A percentile compares a stretch with the other conserved stretches of the same genome.
Evolutionary conservation across 1,140 invertebrate genomes (phyloP).

Genomic region (Pinna nobilis): DNA sequence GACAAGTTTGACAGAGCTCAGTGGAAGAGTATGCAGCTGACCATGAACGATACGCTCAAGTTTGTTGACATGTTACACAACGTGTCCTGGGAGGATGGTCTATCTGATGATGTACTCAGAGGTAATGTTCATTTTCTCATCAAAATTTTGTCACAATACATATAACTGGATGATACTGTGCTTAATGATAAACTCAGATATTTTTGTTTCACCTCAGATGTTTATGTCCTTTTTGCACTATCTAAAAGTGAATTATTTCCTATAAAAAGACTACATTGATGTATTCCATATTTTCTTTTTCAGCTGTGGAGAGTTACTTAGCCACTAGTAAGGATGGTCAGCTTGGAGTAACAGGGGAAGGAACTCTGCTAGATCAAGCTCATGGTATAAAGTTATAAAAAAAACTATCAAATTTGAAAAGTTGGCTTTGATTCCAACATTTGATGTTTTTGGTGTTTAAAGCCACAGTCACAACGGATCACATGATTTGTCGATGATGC

Average conservation of each 20-base stretch:
- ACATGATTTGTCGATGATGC: too few species aligned
- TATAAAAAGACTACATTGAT: too few species aligned
- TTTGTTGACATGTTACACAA: conserved; percentile 75
- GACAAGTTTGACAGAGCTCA: conserved; percentile 63
- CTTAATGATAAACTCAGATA: too few species aligned
- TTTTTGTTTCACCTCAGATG: too few species aligned
- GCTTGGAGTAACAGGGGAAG: conserved; percentile 73
- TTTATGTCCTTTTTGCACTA: too few species aligned
- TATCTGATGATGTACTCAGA: conserved; percentile 66
- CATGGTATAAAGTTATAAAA: conserved; percentile 48
- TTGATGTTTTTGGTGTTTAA: too few species aligned
- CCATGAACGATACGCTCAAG: conserved; percentile 71
- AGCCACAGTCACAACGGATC: too few species aligned
- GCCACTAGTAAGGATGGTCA: conserved; percentile 69
- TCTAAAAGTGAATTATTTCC: too few species aligned
- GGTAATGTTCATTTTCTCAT: conserved; percentile 56
- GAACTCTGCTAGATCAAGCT: conserved; percentile 72
- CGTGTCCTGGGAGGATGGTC: conserved; percentile 74
- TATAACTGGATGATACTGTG: too few species aligned
- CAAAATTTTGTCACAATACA: background rate
- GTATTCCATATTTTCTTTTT: conserved; percentile 30
- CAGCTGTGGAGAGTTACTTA: conserved; percentile 74
- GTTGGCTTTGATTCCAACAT: too few species aligned
- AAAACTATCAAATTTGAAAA: background rate
- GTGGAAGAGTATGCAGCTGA: conserved; percentile 71